Base-by-base conservation (phyloP, 2,888 invertebrate species). In the Muschampia staudingeri region DNA sequence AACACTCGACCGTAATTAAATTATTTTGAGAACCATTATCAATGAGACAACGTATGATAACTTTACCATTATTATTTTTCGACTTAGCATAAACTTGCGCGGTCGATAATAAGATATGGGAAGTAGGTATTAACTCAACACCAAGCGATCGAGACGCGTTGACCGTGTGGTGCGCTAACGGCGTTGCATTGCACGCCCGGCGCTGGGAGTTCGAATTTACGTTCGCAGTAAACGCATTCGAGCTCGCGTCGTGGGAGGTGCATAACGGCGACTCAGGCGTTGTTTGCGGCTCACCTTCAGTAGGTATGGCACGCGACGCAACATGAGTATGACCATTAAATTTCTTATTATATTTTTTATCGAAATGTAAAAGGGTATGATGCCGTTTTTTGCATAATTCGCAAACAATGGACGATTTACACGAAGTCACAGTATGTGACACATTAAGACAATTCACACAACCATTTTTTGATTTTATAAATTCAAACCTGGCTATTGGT, bases 41-140 rank as follows among this genome's bases (percentile, higher is more conserved):
- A 61, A 61, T 61, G 25, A 61, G 61, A 25, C 61, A 61, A 61
- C 61, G 61, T 25, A 61, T 61, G 11, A 61, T 61, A 61, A 61
- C 25, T 61, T 61, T 61, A 61, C 3, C 25, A 56, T 56, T 19
- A 61, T 25, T 61, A 61, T 61, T 5, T 11, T 61, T 61, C 61
- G 61, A 61, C 61, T 25, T 61, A 25, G 61, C 61, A 25, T 25
- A 61, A 19, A 61, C 61, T 61, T 61, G 61, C 2, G 61, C 61
- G 19, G 61, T 61, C 61, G 61, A 19, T 12, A 61, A 61, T 5
- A 61, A 61, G 12, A 61, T 61, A 61, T 61, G 11, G 8, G 61
- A 61, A 61, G 19, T 25, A 61, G 61, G 25, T 1, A 25, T 25
- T 0, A 25, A 61, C 25, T 61, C 61, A 3, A 25, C 61, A 61